Evolutionary conservation across 1,140 invertebrate species (phyloP).

Genomic region (Eufriesea mexicana): DNA sequence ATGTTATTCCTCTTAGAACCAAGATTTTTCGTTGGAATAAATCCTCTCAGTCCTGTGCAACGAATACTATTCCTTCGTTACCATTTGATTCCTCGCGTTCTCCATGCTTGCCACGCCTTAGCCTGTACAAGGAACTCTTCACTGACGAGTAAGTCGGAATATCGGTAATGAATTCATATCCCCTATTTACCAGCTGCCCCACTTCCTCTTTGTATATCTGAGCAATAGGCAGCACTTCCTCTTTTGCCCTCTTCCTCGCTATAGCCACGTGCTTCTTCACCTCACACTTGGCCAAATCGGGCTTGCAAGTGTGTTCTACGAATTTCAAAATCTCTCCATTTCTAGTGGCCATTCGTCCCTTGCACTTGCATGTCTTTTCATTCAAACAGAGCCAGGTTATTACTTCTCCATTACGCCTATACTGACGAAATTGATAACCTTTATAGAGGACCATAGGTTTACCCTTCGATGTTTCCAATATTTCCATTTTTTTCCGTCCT

Average conservation of each 20-base stretch:
- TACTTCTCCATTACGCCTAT: not conserved
- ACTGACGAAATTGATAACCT: not conserved
- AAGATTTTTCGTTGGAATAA: too few species aligned
- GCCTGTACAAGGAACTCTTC: not conserved
- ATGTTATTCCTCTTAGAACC: not conserved
- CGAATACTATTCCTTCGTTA: not conserved
- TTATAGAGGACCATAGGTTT: not conserved
- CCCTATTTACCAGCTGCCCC: not conserved
- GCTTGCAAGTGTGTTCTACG: not conserved
- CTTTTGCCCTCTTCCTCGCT: not conserved
- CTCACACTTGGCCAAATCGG: not conserved
- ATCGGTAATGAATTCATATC: not conserved
- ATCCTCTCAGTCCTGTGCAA: too few species aligned
- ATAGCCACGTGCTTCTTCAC: not conserved
- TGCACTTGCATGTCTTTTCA: not conserved
- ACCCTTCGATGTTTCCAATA: not conserved
- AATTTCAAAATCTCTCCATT: not conserved
- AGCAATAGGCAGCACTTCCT: not conserved
- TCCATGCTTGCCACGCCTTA: not conserved
- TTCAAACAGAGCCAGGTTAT: not conserved
- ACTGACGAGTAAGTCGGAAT: not conserved
- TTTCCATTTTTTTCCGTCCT: not conserved
- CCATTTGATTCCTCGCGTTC: not conserved
- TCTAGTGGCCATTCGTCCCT: not conserved
- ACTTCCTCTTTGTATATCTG: constrained; percentile 16